Evolutionary conservation across 2,113 vertebrate species (phyloP), one percentile per base, ranked within the genome.

Genomic region (Nycticorax nycticorax): DNA sequence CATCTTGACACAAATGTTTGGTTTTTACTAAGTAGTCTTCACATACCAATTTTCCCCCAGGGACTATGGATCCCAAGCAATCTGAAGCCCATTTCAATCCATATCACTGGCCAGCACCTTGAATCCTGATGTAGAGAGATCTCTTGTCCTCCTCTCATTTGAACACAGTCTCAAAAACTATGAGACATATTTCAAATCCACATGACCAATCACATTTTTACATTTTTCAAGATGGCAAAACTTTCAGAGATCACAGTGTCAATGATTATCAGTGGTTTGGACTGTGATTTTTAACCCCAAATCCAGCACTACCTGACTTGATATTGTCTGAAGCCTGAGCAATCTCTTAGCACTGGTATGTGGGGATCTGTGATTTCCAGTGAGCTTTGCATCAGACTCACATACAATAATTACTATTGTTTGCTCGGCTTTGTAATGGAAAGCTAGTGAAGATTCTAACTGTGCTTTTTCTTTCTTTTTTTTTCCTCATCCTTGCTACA

Each of bases 1-100:
- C 50, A 56, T 91, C n/a, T 89, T 59, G 64, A 94, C 45, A 87
- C 57, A 96, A 89, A 43, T 43, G 45, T 95, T 77, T 84, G 63
- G 3, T 39, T 68, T 83, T 95, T 75, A 92, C 15, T 30, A 57
- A 77, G 88, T 77, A 59, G 30, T 93, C 91, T 96, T 85, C 39
- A 74, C 28, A 41, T n/a, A 67, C 28, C 24, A 50, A 17, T 78
- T 79, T 92, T 56, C 43, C 48, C 27, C n/a, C n/a, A 9, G 0
- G 1, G 22, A 20, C 28, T 28, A 8, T 37, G 35, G 85, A 74
- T 57, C n/a, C 66, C 67, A 83, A 76, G 30, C 21, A 55, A 18
- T 43, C 30, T 74, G 52, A 24, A 72, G 17, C 12, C 14, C 26
- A 14, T 85, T 96, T 74, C 64, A 81, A 56, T 10, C 32, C 27